Base-by-base conservation (phyloP, 2,888 invertebrate genomes). In the Gasteruption jaculator region DNA sequence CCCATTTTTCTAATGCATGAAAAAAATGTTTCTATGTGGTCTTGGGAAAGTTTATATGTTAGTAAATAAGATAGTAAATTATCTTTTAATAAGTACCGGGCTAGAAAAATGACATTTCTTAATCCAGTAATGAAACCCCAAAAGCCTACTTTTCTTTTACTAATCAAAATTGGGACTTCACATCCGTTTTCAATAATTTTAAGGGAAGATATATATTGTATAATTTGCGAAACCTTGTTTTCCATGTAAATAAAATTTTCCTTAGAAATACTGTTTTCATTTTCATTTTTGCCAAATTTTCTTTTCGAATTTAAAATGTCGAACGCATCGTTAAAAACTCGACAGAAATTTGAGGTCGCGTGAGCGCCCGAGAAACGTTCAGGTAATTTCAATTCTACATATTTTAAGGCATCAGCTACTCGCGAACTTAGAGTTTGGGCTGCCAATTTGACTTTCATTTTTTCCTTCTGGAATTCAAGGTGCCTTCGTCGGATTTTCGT, bases 331-430 rank as follows among this genome's bases (percentile, higher is more conserved):
- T 32, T 39, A 10, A n/a, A n/a, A n/a, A 22, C 18, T 31, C 14
- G n/a, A 14, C 38, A 38, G 32, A 32, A 38, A 22, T 14, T 31
- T 6, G 32, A 18, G 12, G 38, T 38, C n/a, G n/a, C n/a, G n/a
- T n/a, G n/a, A n/a, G n/a, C n/a, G n/a, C n/a, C n/a, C n/a, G n/a
- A n/a, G n/a, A n/a, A n/a, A n/a, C n/a, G n/a, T n/a, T n/a, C n/a
- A n/a, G n/a, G n/a, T 18, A 33, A 33, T 8, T 21, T 14, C 22
- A 12, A 4, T 33, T 33, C 10, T 10, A 21, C 15, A 15, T 16
- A 36, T 11, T 3, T 3, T 16, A 36, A 5, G 5, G 26, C 26
- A 5, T 24, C 4, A 15, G 16, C 5, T 16, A 20, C 12, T 5
- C 15, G 5, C 4, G 12, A 12, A n/a, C 26, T 36, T 11, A 36